Percentiles rank a stretch among this genome's conserved stretches.
phyloP scores from a whole-genome alignment of 1,140 invertebrate species.

The Trichogramma pretiosum region DNA sequence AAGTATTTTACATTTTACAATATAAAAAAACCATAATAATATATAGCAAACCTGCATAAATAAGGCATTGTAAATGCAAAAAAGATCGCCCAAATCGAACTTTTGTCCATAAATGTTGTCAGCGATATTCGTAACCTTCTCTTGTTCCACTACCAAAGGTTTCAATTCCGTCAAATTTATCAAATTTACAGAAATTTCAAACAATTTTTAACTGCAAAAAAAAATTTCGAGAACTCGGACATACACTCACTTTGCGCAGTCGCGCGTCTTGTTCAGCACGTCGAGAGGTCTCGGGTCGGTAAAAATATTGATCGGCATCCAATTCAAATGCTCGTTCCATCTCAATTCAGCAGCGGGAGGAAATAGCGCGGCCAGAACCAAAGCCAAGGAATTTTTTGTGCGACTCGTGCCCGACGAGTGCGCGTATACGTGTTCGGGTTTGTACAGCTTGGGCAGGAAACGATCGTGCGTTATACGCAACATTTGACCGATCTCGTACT shows the following conservation, averaged over 20 bases:
- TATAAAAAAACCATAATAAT: not conserved
- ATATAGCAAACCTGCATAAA: not conserved
- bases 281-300: not conserved
- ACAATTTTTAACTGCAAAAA: not conserved
- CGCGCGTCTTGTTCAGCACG: not conserved
- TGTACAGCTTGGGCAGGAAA: constrained; percentile 45
- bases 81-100: not conserved
- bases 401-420: constrained; percentile 45
- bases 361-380: constrained; percentile 49
- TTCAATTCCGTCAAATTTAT: not conserved
- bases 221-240: not conserved
- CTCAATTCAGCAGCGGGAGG: constrained; percentile 39
- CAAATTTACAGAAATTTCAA: not conserved
- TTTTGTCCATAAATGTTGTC: not conserved
- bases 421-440: constrained; percentile 39
- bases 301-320: constrained; percentile 3
- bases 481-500: constrained; percentile 40
- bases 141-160: not conserved
- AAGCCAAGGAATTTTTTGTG: constrained; percentile 51
- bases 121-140: not conserved
- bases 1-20: not conserved
- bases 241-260: constrained; percentile 5
- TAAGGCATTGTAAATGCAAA: not conserved
- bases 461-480: constrained; percentile 45
- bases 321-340: constrained; percentile 37